A percentile compares a stretch with the other conserved stretches of the same genome.
Evolutionary conservation across 2,888 invertebrate genomes (phyloP).

Genomic region (Eudasyphora cyanicolor): DNA sequence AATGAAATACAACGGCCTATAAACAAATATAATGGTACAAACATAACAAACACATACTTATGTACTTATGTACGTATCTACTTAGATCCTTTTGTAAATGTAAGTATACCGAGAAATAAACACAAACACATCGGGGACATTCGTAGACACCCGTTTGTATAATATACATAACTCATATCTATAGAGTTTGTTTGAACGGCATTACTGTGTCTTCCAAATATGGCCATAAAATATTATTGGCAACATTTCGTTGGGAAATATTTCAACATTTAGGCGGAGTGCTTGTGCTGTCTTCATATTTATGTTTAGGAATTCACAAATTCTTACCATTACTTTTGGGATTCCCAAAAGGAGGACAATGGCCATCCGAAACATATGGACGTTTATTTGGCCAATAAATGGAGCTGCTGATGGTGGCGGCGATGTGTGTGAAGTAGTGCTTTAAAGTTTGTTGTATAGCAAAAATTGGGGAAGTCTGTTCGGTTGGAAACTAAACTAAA

Average conservation of each 20-base stretch:
- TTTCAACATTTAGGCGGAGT: slow-evolving; percentile 1
- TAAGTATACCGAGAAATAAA: too few species aligned
- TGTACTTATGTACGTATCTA: too few species aligned
- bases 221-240: slow-evolving; percentile 14
- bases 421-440: too few species aligned
- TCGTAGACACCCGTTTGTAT: background rate
- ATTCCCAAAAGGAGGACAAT: background rate
- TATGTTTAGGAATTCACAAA: too few species aligned
- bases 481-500: too few species aligned
- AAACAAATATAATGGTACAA: background rate
- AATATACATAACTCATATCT: background rate
- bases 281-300: too few species aligned
- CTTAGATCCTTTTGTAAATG: too few species aligned
- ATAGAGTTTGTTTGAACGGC: background rate
- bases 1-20: slow-evolving; percentile 8
- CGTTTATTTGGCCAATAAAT: background rate
- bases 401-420: too few species aligned
- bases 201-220: background rate
- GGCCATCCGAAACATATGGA: background rate
- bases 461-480: too few species aligned
- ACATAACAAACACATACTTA: background rate
- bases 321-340: background rate
- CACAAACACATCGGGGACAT: background rate
- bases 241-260: background rate
- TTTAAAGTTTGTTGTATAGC: too few species aligned